A percentile compares a stretch with the other conserved stretches of the same genome.
Evolutionary conservation across 2,888 invertebrate genomes (phyloP).

Genomic region (Bellardia pandia): DNA sequence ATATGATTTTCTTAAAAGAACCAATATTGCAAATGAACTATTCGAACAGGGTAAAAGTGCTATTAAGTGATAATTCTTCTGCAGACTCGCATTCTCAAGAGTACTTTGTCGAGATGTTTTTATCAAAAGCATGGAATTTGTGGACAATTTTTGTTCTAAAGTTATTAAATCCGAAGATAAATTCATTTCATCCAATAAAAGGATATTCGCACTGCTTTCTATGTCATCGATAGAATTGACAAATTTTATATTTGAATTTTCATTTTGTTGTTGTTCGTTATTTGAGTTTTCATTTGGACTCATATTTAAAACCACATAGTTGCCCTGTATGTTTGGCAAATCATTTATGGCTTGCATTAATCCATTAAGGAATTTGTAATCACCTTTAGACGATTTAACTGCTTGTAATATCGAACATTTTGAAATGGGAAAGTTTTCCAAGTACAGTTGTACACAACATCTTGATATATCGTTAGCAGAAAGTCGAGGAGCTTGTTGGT

Average conservation of each 20-base stretch:
- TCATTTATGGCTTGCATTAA: conserved; percentile 87
- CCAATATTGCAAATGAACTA: conserved; percentile 15
- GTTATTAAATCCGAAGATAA: not conserved
- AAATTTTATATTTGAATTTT: conserved; percentile 16
- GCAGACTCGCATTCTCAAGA: not conserved
- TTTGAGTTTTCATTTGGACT: not conserved
- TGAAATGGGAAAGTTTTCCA: conserved; percentile 87
- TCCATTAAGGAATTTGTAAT: conserved; percentile 84
- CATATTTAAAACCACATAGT: conserved; percentile 84
- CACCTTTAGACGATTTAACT: conserved; percentile 85
- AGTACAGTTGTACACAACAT: conserved; percentile 87
- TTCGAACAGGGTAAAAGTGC: conserved; percentile 9
- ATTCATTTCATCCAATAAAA: conserved; percentile 31
- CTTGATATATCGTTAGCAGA: conserved; percentile 85
- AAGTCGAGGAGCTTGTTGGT: conserved; percentile 81
- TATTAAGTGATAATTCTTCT: conserved; percentile 1
- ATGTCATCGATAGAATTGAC: conserved; percentile 1
- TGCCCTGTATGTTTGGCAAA: conserved; percentile 88
- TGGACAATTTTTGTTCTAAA: not conserved
- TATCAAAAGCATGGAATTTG: conserved; percentile 40
- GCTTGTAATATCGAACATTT: conserved; percentile 85
- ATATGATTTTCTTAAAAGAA: conserved; percentile 8
- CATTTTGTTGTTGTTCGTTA: not conserved
- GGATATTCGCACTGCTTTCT: conserved; percentile 22
- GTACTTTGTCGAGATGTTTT: not conserved